These are phyloP conservation scores for Strigamia crassipes DNA, from an alignment of 2,888 invertebrate genomes.

Conservation along the genomic window DNA sequence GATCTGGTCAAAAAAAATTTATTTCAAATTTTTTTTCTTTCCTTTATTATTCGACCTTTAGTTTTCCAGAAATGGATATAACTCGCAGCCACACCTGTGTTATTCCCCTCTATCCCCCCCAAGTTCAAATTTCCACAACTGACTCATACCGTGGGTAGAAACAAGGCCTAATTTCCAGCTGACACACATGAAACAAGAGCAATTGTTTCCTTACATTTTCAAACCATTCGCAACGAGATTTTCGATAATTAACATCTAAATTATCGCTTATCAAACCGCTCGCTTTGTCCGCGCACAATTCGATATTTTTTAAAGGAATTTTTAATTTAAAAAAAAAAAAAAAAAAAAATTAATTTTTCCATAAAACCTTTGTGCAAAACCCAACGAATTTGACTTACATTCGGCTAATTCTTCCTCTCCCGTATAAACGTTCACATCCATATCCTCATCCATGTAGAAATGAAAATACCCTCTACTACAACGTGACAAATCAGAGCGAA, in stretches of 20 bases:
- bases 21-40: too few species aligned
- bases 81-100: neutral
- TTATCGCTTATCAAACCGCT: neutral
- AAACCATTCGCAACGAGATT: neutral
- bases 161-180: constrained; percentile 15
- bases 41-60: neutral
- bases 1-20: neutral
- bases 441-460: constrained; percentile 27
- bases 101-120: neutral
- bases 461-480: neutral
- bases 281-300: neutral
- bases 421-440: neutral
- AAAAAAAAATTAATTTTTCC: too few species aligned
- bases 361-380: neutral
- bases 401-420: neutral
- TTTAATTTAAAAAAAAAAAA: too few species aligned
- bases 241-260: neutral
- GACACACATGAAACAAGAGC: neutral
- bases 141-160: neutral
- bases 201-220: neutral
- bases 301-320: neutral
- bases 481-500: constrained; percentile 18
- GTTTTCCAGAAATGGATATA: neutral
- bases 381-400: neutral
- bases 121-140: constrained; percentile 35